A percentile compares a stretch with the other conserved stretches of the same genome.
Conservation (phyloP, 2,888 invertebrate genomes). For the Lamellibrachia columna region DNA sequence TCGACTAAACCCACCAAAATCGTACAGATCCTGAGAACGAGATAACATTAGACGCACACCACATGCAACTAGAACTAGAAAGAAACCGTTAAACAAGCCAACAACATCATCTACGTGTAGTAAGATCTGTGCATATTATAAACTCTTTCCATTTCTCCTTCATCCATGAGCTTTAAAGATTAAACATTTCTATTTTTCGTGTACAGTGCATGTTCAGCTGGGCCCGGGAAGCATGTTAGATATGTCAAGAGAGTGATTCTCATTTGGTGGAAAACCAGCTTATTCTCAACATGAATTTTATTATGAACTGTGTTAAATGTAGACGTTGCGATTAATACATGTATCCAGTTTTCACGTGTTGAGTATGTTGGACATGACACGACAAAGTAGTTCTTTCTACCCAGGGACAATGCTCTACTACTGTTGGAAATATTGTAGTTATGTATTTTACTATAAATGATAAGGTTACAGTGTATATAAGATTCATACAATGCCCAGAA, state of each 20-base stretch:
- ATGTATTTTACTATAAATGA: too few species aligned
- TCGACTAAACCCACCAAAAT: background rate
- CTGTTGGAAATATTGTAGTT: too few species aligned
- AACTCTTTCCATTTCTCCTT: background rate
- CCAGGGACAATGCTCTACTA: too few species aligned
- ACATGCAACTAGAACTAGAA: background rate
- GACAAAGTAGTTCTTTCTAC: too few species aligned
- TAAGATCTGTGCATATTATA: background rate
- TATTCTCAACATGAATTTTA: background rate
- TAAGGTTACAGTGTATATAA: too few species aligned
- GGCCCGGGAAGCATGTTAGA: background rate
- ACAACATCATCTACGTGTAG: background rate
- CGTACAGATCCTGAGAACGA: background rate
- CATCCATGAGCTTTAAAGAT: background rate
- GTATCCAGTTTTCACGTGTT: too few species aligned
- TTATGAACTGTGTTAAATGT: background rate
- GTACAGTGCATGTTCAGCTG: background rate
- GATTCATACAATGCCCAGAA: background rate
- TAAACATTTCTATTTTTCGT: background rate
- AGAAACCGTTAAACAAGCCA: background rate
- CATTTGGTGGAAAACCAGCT: background rate
- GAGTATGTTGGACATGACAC: too few species aligned
- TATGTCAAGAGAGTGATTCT: background rate
- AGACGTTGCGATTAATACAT: background rate
- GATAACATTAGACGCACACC: background rate